Evolutionary conservation across 2,113 vertebrate species (phyloP).

Genomic region (Arizona elegans): DNA sequence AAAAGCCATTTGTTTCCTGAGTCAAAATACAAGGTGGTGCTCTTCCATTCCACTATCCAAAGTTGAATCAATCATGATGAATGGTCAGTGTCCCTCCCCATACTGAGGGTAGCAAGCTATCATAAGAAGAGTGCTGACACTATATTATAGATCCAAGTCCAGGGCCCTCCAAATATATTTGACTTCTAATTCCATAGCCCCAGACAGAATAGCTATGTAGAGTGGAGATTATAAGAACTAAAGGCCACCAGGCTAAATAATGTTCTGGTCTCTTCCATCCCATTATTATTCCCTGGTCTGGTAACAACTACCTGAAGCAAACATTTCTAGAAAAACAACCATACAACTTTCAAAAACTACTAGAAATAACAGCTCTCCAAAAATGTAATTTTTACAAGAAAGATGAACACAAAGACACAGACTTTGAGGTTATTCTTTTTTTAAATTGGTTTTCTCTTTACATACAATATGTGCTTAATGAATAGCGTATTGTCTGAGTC

Average conservation of each 20-base stretch:
- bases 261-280: neutral
- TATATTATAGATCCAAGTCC: neutral
- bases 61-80: no score
- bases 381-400: neutral
- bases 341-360: neutral
- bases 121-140: no score
- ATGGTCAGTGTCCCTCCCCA: no score
- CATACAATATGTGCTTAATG: no score
- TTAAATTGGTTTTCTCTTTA: no score
- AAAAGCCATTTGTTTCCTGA: no score
- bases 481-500: no score
- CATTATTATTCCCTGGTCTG: neutral
- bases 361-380: neutral
- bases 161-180: neutral
- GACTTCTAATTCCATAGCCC: neutral
- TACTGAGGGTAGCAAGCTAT: no score
- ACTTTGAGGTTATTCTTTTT: neutral
- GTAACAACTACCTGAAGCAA: neutral
- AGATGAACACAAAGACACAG: neutral
- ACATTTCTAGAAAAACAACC: fast-evolving
- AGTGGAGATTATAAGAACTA: neutral
- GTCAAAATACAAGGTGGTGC: no score
- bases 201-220: no score
- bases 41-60: no score
- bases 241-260: neutral